Evolutionary conservation across 2,113 vertebrate species (phyloP).

Genomic region (Myxocyprinus asiaticus): DNA sequence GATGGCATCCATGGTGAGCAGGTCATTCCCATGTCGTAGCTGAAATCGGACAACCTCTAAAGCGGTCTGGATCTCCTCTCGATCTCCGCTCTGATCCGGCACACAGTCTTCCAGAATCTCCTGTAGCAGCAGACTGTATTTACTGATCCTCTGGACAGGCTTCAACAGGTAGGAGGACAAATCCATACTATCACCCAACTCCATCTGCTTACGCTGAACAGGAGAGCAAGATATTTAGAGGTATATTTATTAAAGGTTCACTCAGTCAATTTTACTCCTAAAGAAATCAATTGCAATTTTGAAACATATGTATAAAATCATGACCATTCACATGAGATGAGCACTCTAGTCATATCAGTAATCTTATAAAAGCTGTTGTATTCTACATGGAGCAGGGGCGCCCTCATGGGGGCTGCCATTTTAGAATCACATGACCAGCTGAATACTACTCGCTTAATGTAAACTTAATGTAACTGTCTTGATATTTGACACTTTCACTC

Average conservation of each 20-base stretch:
- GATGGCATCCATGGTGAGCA: conserved; percentile 79
- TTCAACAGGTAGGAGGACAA: conserved; percentile 78
- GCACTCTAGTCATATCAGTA: too few relatives aligned
- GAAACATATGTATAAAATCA: too few relatives aligned
- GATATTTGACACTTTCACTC: too few relatives aligned
- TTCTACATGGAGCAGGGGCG: too few relatives aligned
- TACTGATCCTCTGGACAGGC: conserved; percentile 79
- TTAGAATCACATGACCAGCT: too few relatives aligned
- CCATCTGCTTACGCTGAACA: conserved; percentile 71
- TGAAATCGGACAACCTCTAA: conserved; percentile 75
- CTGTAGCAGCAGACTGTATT: conserved; percentile 78
- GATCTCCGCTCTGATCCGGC: conserved; percentile 55
- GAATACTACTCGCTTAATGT: too few relatives aligned
- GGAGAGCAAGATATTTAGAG: neutral
- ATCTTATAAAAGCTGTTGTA: too few relatives aligned
- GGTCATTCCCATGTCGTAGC: conserved; percentile 76
- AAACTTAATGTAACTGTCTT: too few relatives aligned
- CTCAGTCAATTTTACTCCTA: too few relatives aligned
- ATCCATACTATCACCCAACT: conserved; percentile 77
- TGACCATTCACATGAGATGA: too few relatives aligned
- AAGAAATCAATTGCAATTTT: too few relatives aligned
- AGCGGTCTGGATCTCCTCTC: conserved; percentile 69
- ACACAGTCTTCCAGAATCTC: conserved; percentile 73
- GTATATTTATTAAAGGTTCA: neutral
- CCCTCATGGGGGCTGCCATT: too few relatives aligned